Conservation (phyloP, 2,888 invertebrate genomes). For the Caenorhabditis drosophilae region DNA sequence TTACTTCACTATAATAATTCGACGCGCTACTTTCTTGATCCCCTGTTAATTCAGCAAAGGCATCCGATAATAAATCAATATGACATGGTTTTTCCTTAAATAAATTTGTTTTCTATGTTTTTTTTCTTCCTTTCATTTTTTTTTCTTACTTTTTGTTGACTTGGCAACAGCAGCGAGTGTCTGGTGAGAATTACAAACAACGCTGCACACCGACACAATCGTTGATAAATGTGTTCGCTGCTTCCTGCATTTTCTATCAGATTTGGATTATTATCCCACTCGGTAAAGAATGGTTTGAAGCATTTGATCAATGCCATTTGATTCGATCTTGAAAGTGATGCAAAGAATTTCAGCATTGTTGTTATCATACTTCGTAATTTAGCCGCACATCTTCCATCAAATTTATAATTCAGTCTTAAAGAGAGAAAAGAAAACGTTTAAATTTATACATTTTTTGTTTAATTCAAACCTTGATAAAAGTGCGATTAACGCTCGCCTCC, state of each 20-base stretch:
- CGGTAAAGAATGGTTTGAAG: constrained; percentile 17
- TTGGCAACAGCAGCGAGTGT: constrained; percentile 5
- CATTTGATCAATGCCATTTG: constrained; percentile 8
- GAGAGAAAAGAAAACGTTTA: too few relatives aligned
- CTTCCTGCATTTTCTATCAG: neutral
- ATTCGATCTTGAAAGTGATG: constrained; percentile 19
- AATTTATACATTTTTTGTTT: too few relatives aligned
- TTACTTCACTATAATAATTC: constrained; percentile 5
- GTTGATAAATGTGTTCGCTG: neutral
- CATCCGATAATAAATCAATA: neutral
- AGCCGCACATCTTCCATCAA: neutral
- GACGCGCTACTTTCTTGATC: neutral
- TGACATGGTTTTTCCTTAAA: neutral
- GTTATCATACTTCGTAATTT: constrained; percentile 18
- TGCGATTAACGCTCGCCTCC: constrained; percentile 6
- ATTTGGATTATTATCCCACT: constrained; percentile 6
- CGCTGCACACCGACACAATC: constrained; percentile 15
- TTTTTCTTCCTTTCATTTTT: too few relatives aligned
- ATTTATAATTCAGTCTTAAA: constrained; percentile 9
- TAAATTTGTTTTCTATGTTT: too few relatives aligned
- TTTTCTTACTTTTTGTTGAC: too few relatives aligned
- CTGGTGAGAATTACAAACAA: constrained; percentile 16
- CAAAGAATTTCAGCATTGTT: constrained; percentile 16
- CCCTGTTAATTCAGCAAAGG: neutral
- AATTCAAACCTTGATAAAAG: too few relatives aligned